Evolutionary conservation across 2,888 invertebrate genomes (phyloP), one percentile per base, ranked within the genome.

Genomic region (Tridacna crocea): DNA sequence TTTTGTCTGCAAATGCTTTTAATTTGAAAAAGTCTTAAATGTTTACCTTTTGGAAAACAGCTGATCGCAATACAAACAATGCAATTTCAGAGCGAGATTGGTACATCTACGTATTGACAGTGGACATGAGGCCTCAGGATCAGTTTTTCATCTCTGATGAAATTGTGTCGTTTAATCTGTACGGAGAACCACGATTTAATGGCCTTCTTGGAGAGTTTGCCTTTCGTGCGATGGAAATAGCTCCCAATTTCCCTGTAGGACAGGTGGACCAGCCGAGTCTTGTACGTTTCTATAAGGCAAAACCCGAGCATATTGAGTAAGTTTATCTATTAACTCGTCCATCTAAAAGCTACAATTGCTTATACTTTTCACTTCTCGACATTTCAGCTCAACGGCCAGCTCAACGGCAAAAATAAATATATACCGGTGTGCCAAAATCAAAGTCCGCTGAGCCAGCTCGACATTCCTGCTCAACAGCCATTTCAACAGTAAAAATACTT

Each of bases 21-120:
- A 36, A 36, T 36, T 36, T 36, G 36, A n/a, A n/a, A n/a, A n/a
- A n/a, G n/a, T 36, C 3, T 36, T 36, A 36, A 36, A 36, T 8
- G 36, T 36, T 8, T 36, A 36, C 2, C 3, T 36, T 36, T 36
- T 36, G 8, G 36, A 4, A 36, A 36, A 36, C 36, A 36, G 36
- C 36, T 36, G 36, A 36, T 4, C 36, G 3, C 36, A 36, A 36
- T 36, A 36, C 8, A 2, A 8, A 4, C 8, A 36, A 36, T 36
- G 36, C 8, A 36, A n/a, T 72, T 81, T 27, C 65, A 84, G 84
- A 84, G 24, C 61, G 27, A 26, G 81, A 82, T 27, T 60, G 81
- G 46, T 84, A 72, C 48, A 75, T 84, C 26, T 84, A 84, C 27
- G 80, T 84, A 8, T 70, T 65, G 0, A 70, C 73, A 13, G 26